These are phyloP conservation scores for Pararge aegeria DNA, from an alignment of 1,140 invertebrate species.

Conservation along the genomic window DNA sequence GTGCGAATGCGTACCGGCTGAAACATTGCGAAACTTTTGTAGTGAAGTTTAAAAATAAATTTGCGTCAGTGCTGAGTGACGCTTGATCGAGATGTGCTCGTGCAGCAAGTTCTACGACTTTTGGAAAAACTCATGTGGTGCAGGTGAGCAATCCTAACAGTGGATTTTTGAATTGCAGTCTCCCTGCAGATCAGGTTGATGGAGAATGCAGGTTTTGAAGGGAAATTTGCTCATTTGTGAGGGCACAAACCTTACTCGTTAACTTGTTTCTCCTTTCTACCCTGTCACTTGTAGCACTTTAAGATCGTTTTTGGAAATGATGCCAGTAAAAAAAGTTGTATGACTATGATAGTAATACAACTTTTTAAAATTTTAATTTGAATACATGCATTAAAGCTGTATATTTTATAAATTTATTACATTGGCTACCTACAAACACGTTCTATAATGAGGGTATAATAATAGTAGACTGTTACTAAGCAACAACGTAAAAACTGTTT, in stretches of 20 bases:
- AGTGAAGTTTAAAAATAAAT: slow-evolving; percentile 78
- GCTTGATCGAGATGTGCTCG: slow-evolving; percentile 63
- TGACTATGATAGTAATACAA: no score
- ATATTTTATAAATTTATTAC: no score
- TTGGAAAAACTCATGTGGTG: slow-evolving; percentile 72
- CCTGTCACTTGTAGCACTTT: no score
- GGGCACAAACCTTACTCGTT: no score
- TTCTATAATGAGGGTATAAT: not conserved
- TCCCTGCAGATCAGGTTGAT: not conserved
- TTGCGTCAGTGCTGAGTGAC: slow-evolving; percentile 65
- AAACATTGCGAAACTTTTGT: slow-evolving; percentile 73
- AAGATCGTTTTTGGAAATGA: no score
- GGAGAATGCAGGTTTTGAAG: no score
- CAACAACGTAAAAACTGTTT: not conserved
- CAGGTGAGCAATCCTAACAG: slow-evolving; percentile 53
- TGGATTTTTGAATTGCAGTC: slow-evolving; percentile 14
- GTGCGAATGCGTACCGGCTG: slow-evolving; percentile 52
- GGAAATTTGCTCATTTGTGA: no score
- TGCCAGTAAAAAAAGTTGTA: no score
- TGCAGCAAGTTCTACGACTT: slow-evolving; percentile 76
- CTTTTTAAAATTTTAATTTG: no score
- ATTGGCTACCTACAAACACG: no score
- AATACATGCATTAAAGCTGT: no score
- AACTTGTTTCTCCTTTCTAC: no score
- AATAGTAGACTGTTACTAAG: not conserved